phyloP scores from a whole-genome alignment of 2,888 invertebrate species.

The Apotomis betuletana region DNA sequence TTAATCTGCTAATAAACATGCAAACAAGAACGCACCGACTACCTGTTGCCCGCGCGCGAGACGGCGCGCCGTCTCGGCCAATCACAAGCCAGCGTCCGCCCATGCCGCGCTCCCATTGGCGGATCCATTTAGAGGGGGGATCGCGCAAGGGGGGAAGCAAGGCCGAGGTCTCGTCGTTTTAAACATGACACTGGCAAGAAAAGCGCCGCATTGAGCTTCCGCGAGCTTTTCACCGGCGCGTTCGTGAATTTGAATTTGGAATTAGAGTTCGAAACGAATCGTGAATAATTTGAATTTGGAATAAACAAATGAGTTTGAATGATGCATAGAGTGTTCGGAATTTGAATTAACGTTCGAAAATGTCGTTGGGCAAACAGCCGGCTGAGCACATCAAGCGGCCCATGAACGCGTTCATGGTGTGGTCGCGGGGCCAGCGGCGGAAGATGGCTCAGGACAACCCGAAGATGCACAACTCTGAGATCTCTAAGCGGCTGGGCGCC shows the following conservation, averaged over 20 bases:
- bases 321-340: constrained; percentile 25
- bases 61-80: constrained; percentile 71
- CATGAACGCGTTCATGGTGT: constrained; percentile 98
- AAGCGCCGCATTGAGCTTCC: constrained; percentile 82
- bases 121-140: constrained; percentile 60
- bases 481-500: constrained; percentile 92
- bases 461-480: constrained; percentile 97
- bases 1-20: constrained; percentile 83
- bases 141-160: constrained; percentile 57
- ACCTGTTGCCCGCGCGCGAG: constrained; percentile 83
- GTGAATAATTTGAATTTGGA: not conserved
- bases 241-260: constrained; percentile 51
- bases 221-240: constrained; percentile 77
- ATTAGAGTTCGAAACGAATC: constrained; percentile 2
- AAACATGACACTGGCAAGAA: constrained; percentile 79
- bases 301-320: constrained; percentile 9
- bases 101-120: constrained; percentile 74
- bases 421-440: constrained; percentile 93
- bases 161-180: constrained; percentile 63
- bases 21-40: constrained; percentile 77
- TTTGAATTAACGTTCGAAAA: constrained; percentile 46
- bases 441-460: constrained; percentile 98
- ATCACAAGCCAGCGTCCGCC: constrained; percentile 75
- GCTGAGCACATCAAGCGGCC: constrained; percentile 95
- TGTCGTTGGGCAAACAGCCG: constrained; percentile 76